These are phyloP conservation scores for Microtus ochrogaster DNA, from an alignment of 2,113 vertebrate species.

Conservation along the genomic window DNA sequence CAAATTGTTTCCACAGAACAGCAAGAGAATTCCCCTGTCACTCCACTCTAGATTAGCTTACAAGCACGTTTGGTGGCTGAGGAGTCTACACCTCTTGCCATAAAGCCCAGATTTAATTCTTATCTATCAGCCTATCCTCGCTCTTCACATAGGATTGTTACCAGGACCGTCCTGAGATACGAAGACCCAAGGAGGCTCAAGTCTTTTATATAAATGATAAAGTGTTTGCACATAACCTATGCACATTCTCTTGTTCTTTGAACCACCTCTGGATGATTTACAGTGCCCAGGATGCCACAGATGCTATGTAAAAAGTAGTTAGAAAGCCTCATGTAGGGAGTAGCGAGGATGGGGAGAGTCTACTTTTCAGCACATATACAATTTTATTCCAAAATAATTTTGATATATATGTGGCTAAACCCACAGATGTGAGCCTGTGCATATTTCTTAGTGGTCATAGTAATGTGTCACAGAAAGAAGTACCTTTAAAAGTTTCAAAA, in stretches of 20 bases:
- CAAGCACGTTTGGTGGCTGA: not conserved
- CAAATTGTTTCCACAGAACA: not conserved
- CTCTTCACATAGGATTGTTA: not conserved
- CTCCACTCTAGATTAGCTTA: not conserved
- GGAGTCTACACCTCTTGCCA: not conserved
- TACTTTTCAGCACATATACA: not conserved
- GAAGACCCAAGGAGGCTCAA: not conserved
- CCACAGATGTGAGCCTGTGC: not conserved
- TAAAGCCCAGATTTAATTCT: not conserved
- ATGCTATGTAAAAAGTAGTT: not conserved
- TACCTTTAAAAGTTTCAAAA: not conserved
- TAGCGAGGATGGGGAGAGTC: not conserved
- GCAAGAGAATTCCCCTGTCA: not conserved
- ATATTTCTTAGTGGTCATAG: not conserved
- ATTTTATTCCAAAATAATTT: not conserved
- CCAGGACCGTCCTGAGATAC: not conserved
- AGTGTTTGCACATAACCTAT: not conserved
- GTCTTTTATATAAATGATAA: not conserved
- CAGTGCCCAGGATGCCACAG: no score
- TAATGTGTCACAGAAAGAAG: not conserved
- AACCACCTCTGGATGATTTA: not conserved
- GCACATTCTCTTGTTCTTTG: not conserved
- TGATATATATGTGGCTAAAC: not conserved
- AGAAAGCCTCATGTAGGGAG: not conserved
- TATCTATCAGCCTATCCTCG: not conserved